These are phyloP conservation scores for Andrena haemorrhoa DNA, from an alignment of 2,888 invertebrate genomes.

Conservation along the genomic window DNA sequence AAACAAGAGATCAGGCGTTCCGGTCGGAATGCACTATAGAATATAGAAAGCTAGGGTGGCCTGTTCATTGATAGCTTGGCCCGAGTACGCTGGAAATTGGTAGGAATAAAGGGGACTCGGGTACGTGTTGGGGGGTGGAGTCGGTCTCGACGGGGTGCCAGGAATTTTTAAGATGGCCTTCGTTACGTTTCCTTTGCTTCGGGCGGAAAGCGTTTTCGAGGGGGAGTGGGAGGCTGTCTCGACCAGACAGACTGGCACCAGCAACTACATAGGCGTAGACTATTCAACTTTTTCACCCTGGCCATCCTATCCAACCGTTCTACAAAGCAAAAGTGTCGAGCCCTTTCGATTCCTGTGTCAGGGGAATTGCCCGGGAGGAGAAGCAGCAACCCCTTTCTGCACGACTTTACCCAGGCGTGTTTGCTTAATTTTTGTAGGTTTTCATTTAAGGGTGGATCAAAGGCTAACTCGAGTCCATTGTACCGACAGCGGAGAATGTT, in stretches of 20 bases:
- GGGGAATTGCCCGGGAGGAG: not conserved
- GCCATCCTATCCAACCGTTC: not conserved
- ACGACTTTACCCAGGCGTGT: not conserved
- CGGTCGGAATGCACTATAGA: conserved; percentile 26
- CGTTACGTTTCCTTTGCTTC: conserved; percentile 74
- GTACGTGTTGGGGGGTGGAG: conserved; percentile 71
- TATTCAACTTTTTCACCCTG: conserved; percentile 41
- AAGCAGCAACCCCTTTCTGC: conserved; percentile 8
- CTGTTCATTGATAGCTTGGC: conserved; percentile 63
- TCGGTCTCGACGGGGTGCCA: conserved; percentile 74
- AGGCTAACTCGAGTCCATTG: too few relatives aligned
- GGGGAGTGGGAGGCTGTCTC: conserved; percentile 55
- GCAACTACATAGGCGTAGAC: conserved; percentile 68
- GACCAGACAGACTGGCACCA: conserved; percentile 79
- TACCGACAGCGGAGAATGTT: too few relatives aligned
- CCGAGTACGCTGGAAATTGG: conserved; percentile 56
- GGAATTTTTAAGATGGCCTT: conserved; percentile 77
- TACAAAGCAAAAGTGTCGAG: conserved; percentile 17
- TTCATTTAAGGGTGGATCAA: not conserved
- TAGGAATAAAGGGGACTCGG: conserved; percentile 54
- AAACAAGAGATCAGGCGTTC: conserved; percentile 20
- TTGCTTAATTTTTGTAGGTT: conserved; percentile 11
- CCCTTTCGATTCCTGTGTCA: conserved; percentile 3
- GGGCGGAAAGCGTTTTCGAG: conserved; percentile 66
- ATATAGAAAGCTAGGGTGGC: conserved; percentile 14